Evolutionary conservation across 2,888 invertebrate genomes (phyloP).

Genomic region (Ochlodes sylvanus): DNA sequence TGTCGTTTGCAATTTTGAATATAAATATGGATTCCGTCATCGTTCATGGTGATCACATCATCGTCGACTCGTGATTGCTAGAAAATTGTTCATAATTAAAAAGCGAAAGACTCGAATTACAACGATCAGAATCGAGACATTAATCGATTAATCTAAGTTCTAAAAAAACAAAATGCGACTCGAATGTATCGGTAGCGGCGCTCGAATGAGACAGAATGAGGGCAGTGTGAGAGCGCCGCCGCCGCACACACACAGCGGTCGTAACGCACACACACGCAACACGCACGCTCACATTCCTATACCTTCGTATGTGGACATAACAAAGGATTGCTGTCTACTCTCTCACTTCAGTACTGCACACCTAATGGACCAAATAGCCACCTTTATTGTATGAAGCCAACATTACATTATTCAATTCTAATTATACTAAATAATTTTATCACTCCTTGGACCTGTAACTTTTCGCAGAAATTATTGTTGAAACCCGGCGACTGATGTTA

Average conservation of each 20-base stretch:
- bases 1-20: no score
- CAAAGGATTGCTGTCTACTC: constrained; percentile 82
- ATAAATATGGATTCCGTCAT: no score
- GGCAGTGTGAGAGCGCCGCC: neutral
- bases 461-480: no score
- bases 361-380: constrained; percentile 81
- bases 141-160: no score
- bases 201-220: constrained; percentile 3
- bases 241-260: constrained; percentile 49
- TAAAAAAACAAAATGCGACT: constrained; percentile 24
- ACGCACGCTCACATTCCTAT: constrained; percentile 82
- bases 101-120: no score
- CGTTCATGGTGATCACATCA: no score
- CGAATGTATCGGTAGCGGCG: constrained; percentile 19
- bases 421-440: constrained; percentile 5
- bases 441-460: constrained; percentile 4
- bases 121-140: no score
- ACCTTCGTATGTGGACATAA: constrained; percentile 82
- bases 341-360: constrained; percentile 84
- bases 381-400: constrained; percentile 55
- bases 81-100: no score
- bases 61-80: no score
- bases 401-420: constrained; percentile 17
- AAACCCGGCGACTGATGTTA: no score
- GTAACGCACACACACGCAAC: constrained; percentile 76